Evolutionary conservation across 2,888 invertebrate genomes (phyloP).

Genomic region (Pristionchus maxplancki): DNA sequence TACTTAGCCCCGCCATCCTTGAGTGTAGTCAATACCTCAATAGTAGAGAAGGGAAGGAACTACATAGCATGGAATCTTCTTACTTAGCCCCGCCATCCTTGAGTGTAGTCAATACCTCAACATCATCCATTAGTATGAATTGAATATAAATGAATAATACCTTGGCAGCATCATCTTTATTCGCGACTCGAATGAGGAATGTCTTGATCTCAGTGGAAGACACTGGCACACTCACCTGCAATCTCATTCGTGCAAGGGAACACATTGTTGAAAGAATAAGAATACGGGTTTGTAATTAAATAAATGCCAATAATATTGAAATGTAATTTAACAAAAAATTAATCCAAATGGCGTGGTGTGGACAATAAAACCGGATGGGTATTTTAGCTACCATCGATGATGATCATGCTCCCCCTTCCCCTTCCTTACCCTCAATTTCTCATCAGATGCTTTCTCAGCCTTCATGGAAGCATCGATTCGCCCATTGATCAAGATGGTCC

Average conservation of each 20-base stretch:
- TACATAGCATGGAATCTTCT: not conserved
- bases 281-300: too few species aligned
- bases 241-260: too few species aligned
- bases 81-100: conserved; percentile 42
- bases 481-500: conserved; percentile 66
- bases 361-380: too few species aligned
- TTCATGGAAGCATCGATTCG: conserved; percentile 63
- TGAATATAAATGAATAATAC: conserved; percentile 2
- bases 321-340: too few species aligned
- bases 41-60: not conserved
- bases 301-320: too few species aligned
- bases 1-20: conserved; percentile 42
- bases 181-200: conserved; percentile 60
- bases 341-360: too few species aligned
- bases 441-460: conserved; percentile 60
- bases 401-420: not conserved
- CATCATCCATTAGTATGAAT: not conserved
- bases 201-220: conserved; percentile 61
- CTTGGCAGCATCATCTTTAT: conserved; percentile 56
- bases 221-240: conserved; percentile 59
- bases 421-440: conserved; percentile 53
- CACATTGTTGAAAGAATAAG: too few species aligned
- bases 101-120: conserved; percentile 35
- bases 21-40: conserved; percentile 36
- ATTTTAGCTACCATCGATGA: too few species aligned